phyloP scores from a whole-genome alignment of 1,140 invertebrate species.

The Proctacanthus coquilletti region DNA sequence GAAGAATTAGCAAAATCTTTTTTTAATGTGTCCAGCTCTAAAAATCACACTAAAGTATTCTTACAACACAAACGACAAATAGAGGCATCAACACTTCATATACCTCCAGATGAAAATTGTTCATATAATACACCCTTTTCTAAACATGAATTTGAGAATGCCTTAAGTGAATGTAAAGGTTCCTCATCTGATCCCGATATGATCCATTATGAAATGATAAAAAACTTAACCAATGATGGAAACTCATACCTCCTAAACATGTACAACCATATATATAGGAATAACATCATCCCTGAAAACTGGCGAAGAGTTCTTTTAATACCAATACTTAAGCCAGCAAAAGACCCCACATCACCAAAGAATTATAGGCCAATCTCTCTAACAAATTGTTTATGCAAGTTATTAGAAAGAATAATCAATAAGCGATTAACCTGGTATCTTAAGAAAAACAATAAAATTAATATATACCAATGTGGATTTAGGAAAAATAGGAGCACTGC shows the following conservation, averaged over 20 bases:
- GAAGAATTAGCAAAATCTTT: too few relatives aligned
- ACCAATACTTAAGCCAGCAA: too few relatives aligned
- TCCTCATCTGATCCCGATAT: constrained; percentile 9
- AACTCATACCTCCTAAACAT: constrained; percentile 5
- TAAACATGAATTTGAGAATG: too few relatives aligned
- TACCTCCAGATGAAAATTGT: background rate
- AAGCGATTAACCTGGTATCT: too few relatives aligned
- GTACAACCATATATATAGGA: constrained; percentile 10
- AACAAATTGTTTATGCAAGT: constrained; percentile 9
- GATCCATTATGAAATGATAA: constrained; percentile 6
- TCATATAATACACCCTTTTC: too few relatives aligned
- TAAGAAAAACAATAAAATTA: constrained; percentile 7
- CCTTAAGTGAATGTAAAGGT: constrained; percentile 1
- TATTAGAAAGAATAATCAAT: too few relatives aligned
- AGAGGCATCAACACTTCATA: background rate
- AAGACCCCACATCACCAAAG: too few relatives aligned
- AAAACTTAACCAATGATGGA: constrained; percentile 3
- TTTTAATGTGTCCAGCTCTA: too few relatives aligned
- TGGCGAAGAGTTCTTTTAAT: too few relatives aligned
- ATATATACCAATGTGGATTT: constrained; percentile 11
- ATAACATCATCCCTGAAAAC: too few relatives aligned
- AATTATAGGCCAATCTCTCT: constrained; percentile 14
- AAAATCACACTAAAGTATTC: too few relatives aligned
- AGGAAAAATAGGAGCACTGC: constrained; percentile 6
- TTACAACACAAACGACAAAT: background rate